Conservation (phyloP, 2,888 invertebrate genomes). For the Gastrophysa polygoni region DNA sequence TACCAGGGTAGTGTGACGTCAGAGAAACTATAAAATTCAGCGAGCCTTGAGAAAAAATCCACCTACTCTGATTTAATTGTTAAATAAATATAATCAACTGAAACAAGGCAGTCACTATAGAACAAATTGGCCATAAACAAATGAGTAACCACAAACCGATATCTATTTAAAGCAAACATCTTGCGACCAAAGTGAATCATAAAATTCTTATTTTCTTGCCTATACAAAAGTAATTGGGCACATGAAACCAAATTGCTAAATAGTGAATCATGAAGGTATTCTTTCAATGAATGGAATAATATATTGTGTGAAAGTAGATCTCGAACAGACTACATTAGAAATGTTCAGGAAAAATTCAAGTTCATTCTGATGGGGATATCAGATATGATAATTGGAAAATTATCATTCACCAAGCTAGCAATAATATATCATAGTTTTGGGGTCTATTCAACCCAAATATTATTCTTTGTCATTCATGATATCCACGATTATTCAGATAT, state of each 20-base stretch:
- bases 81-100: not conserved
- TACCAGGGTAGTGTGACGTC: too few species aligned
- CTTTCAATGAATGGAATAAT: not conserved
- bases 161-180: not conserved
- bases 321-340: too few species aligned
- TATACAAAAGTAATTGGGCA: not conserved
- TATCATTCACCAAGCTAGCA: too few species aligned
- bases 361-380: too few species aligned
- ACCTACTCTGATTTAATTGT: not conserved
- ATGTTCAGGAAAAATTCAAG: too few species aligned
- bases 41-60: too few species aligned
- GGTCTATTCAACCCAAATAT: too few species aligned
- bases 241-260: not conserved
- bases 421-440: too few species aligned
- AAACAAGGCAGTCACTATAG: slow-evolving; percentile 12
- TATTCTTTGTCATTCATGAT: too few species aligned
- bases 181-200: not conserved
- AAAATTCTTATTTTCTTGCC: not conserved
- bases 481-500: too few species aligned
- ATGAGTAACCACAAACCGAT: slow-evolving; percentile 4
- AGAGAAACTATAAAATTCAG: too few species aligned
- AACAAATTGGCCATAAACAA: slow-evolving; percentile 12
- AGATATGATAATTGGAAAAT: too few species aligned
- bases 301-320: not conserved
- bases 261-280: not conserved